A percentile compares a stretch with the other conserved stretches of the same genome.
These are phyloP conservation scores for Siderastrea siderea DNA, from an alignment of 92 coral and sea anemone species.

Conservation along the genomic window DNA sequence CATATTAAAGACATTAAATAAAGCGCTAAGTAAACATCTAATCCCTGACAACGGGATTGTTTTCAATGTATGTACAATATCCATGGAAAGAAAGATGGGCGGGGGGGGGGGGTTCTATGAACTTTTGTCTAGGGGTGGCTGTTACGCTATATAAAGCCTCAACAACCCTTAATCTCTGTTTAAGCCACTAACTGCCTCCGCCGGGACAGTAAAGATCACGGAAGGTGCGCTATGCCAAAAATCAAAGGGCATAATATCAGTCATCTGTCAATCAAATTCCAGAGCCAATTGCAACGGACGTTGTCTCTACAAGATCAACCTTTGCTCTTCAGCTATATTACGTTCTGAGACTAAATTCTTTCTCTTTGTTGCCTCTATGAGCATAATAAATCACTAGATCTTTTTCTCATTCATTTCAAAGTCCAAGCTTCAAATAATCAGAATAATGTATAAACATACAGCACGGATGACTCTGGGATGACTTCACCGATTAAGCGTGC, in stretches of 20 bases:
- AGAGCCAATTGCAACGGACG: background rate
- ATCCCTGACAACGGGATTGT: background rate
- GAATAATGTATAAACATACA: too few species aligned
- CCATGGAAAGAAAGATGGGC: background rate
- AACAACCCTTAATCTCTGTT: background rate
- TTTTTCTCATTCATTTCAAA: background rate
- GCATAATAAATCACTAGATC: background rate
- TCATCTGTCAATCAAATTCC: constrained; percentile 3
- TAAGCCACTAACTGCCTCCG: too few species aligned
- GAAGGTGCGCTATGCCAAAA: too few species aligned
- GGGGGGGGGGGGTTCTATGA: too few species aligned
- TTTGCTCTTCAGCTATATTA: background rate
- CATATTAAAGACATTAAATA: background rate
- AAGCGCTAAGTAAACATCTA: background rate
- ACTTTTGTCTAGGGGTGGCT: too few species aligned
- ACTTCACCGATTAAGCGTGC: too few species aligned
- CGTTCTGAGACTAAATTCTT: background rate
- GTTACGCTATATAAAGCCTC: background rate
- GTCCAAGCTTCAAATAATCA: too few species aligned
- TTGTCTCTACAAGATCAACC: background rate
- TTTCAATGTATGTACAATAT: background rate
- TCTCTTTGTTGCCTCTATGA: background rate
- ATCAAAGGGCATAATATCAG: background rate
- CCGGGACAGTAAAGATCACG: background rate
- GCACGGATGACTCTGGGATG: too few species aligned